A percentile compares a stretch with the other conserved stretches of the same genome.
Evolutionary conservation across 2,113 vertebrate genomes (phyloP).

Genomic region (Neogale vison): DNA sequence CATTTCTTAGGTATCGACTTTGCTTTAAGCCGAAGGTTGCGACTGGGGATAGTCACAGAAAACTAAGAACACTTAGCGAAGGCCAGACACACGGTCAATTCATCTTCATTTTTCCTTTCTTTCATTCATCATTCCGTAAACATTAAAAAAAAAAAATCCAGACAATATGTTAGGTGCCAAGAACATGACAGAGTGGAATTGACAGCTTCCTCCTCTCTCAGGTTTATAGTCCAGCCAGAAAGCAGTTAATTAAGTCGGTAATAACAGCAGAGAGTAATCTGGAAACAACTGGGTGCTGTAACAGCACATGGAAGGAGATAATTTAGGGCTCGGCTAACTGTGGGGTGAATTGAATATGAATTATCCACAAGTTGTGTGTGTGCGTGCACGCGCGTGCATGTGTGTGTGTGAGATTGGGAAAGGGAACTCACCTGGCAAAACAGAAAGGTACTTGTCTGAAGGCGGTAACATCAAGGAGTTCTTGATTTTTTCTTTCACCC

Average conservation of each 20-base stretch:
- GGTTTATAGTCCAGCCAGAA: background rate
- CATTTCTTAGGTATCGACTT: background rate
- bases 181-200: background rate
- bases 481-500: constrained; percentile 1
- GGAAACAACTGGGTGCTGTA: background rate
- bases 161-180: constrained; percentile 37
- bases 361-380: background rate
- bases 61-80: background rate
- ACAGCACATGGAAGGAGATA: background rate
- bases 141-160: background rate
- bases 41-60: background rate
- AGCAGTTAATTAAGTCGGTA: constrained; percentile 12
- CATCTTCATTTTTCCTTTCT: constrained; percentile 24
- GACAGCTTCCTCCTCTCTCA: background rate
- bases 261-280: background rate
- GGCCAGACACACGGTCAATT: background rate
- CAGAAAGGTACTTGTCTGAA: background rate
- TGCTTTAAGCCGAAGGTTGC: background rate
- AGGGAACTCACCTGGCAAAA: background rate
- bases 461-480: background rate
- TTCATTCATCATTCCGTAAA: constrained; percentile 13
- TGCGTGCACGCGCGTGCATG: background rate
- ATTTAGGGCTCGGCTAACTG: background rate
- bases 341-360: background rate
- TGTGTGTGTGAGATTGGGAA: background rate